Percentiles rank a stretch among this genome's conserved stretches.
These are phyloP conservation scores for Pelodytes ibericus DNA, from an alignment of 2,797 vertebrate species.

Conservation along the genomic window DNA sequence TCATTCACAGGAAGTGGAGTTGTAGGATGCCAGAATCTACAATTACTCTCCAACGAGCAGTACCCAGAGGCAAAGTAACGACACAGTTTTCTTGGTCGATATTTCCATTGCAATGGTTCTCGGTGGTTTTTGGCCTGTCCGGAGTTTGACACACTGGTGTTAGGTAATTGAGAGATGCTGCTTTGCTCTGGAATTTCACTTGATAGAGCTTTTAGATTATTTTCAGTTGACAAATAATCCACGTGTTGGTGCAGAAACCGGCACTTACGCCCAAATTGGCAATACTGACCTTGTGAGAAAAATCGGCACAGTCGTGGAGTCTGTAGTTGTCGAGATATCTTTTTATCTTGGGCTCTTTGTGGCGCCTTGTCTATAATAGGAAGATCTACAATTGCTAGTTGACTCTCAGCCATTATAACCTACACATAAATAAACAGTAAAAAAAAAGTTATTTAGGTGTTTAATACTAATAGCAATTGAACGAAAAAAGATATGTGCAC, in stretches of 20 bases:
- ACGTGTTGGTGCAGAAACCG: conserved; percentile 70
- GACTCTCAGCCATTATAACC: conserved; percentile 39
- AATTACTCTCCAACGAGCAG: conserved; percentile 78
- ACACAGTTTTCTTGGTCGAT: conserved; percentile 64
- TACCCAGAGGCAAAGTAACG: conserved; percentile 80
- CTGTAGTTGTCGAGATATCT: background rate
- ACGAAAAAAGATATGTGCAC: too few relatives aligned
- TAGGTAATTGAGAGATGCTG: background rate
- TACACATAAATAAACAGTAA: background rate
- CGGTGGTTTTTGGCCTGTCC: background rate
- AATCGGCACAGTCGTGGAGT: conserved; percentile 71
- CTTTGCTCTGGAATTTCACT: background rate
- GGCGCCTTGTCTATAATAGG: background rate
- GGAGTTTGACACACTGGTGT: background rate
- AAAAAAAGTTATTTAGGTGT: background rate
- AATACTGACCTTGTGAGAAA: conserved; percentile 75
- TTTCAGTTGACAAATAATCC: conserved; percentile 52
- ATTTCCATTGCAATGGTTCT: conserved; percentile 30
- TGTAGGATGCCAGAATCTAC: conserved; percentile 79
- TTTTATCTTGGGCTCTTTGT: background rate
- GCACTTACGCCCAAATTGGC: conserved; percentile 76
- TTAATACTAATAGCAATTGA: background rate
- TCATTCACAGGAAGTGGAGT: conserved; percentile 54
- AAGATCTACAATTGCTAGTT: background rate
- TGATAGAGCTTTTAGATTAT: conserved; percentile 6